Evolutionary conservation across 2,888 invertebrate genomes (phyloP), one percentile per base, ranked within the genome.

Genomic region (Lymantria monacha): DNA sequence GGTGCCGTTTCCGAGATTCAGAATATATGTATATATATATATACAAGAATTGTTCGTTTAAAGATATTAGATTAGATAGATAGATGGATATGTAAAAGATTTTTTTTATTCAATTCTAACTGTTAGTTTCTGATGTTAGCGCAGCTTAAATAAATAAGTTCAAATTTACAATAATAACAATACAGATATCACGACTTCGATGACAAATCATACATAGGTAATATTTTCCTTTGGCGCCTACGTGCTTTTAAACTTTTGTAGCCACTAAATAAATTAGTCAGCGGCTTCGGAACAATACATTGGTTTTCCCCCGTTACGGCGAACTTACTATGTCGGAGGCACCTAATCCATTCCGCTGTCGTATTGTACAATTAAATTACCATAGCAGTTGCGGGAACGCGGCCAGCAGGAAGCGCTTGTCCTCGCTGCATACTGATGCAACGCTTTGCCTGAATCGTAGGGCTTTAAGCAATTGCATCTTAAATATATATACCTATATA

Each of bases 301-400:
- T 68, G 77, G 73, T 76, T 79, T 79, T 79, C 69, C 81, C 79
- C 64, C 55, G 60, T 64, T 62, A 62, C 60, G 51, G 51, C 47
- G 55, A 61, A 59, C 61, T 56, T 61, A 69, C 55, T 58, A 55
- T 62, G 66, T 64, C 57, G 63, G 55, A 66, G 64, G 69, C 69
- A 71, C 66, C 60, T 63, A 72, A 72, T 74, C 71, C 72, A 76
- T 75, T 78, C 73, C 66, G 58, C 65, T 70, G 70, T 72, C 69
- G 76, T 76, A 73, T 77, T 80, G 75, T 80, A 82, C 83, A 83
- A 85, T 85, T 78, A 82, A 83, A 86, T 87, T 85, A 84, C 79
- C 85, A 86, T 85, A 85, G 79, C 72, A 69, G 73, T 72, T 75
- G 76, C 71, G 72, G 70, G 83, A 87, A 81, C 85, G 79, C 83